These are phyloP conservation scores for Crenichthys baileyi DNA, from an alignment of 2,797 vertebrate genomes.

Conservation along the genomic window DNA sequence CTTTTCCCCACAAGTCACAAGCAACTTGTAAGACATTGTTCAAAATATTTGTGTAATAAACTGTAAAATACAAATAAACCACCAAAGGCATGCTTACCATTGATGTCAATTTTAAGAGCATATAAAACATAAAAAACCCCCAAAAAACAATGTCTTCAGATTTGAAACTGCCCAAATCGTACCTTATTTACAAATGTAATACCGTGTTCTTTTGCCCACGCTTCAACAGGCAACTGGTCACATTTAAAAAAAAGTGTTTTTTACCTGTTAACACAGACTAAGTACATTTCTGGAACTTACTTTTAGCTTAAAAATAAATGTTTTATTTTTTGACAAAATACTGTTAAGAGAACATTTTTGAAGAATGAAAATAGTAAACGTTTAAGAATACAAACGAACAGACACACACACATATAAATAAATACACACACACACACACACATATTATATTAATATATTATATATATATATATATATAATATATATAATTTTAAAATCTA, in stretches of 20 bases:
- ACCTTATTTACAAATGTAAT: neutral
- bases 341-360: too few relatives aligned
- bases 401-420: too few relatives aligned
- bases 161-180: neutral
- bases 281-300: too few relatives aligned
- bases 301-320: too few relatives aligned
- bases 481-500: neutral
- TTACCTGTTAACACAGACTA: neutral
- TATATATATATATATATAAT: too few relatives aligned
- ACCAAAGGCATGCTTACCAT: neutral
- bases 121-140: neutral
- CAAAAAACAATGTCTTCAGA: neutral
- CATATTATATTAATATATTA: too few relatives aligned
- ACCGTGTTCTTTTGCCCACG: neutral
- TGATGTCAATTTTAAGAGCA: neutral
- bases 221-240: too few relatives aligned
- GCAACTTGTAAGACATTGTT: neutral
- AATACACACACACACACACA: too few relatives aligned
- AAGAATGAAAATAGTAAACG: too few relatives aligned
- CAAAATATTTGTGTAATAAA: neutral
- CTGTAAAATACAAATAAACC: neutral
- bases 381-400: too few relatives aligned
- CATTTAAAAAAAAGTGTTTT: neutral
- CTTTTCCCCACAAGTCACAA: conserved; percentile 57
- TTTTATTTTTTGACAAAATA: too few relatives aligned